Evolutionary conservation across 2,113 vertebrate genomes (phyloP).

Genomic region (Craseonycteris thonglongyai): DNA sequence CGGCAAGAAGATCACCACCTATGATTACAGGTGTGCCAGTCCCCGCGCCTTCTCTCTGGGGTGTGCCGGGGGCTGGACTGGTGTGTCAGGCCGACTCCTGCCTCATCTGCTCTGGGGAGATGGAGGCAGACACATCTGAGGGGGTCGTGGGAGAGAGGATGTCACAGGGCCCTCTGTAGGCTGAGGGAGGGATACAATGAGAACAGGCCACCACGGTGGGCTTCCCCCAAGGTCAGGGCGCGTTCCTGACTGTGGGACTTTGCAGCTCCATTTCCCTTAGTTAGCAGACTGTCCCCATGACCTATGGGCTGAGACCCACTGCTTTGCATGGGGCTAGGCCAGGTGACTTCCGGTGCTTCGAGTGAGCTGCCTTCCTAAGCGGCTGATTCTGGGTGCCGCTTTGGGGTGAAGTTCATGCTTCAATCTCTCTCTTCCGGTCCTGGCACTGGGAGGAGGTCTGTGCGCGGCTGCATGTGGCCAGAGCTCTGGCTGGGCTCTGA

Average conservation of each 20-base stretch:
- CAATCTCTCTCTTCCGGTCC: not conserved
- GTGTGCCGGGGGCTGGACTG: not conserved
- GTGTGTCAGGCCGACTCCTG: not conserved
- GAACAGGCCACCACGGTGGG: not conserved
- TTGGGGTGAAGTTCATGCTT: not conserved
- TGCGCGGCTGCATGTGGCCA: not conserved
- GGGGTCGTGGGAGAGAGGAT: not conserved
- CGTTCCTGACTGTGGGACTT: not conserved
- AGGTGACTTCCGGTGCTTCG: not conserved
- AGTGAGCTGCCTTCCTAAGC: not conserved
- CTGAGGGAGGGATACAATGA: not conserved
- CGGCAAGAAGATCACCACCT: slow-evolving; percentile 86
- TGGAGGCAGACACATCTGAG: not conserved
- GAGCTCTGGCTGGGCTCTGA: not conserved
- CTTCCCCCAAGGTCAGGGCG: not conserved
- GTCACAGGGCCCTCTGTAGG: not conserved
- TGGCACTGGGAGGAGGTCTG: not conserved
- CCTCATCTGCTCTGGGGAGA: not conserved
- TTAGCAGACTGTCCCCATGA: not conserved
- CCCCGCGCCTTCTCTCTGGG: not conserved
- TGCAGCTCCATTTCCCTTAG: not conserved
- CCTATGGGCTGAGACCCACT: not conserved
- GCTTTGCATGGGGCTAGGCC: not conserved
- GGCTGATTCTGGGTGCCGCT: not conserved
- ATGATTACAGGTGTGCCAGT: slow-evolving; percentile 84